Evolutionary conservation across 37 sponge, comb jelly and placozoan species (phyloP), one percentile per base, ranked within the genome.

Genomic region (Dysidea cf. avara): DNA sequence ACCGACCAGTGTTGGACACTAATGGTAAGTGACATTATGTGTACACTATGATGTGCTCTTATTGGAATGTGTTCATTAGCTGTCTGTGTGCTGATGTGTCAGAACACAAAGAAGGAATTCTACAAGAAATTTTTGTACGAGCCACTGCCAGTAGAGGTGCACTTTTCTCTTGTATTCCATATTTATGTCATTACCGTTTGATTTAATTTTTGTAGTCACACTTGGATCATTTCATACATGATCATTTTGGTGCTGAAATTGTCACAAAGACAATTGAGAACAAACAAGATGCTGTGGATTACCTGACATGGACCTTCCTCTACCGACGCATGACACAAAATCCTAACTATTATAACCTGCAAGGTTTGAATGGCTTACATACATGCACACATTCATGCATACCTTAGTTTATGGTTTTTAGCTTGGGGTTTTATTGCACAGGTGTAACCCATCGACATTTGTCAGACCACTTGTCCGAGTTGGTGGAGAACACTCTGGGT

Each of bases 211-310:
- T 25, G 26, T 56, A 94, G 93, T 98, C 99, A 35, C 96, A 95
- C 53, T 61, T 98, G 53, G 93, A 95, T 68, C 99, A 98, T 74
- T 95, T 86, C 73, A 78, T 98, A 29, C 96, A 98, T 51, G 99
- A 98, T 57, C 99, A 98, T 64, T 90, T 98, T 68, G 95, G 86
- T 76, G 99, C 99, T 17, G 99, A 98, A 78, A 82, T 95, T 21
- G 99, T 98, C 24, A 98, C 99, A 26, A 95, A 92, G 86, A 98
- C 96, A 1, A 80, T 98, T 3, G 96, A 95, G 74, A 98, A 95
- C 86, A 98, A 98, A 57, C 99, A 98, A 54, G 99, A 98, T 77
- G 99, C 99, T 13, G 99, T 98, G 40, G 99, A 98, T 74, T 98
- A 98, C 75, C 86, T 98, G 26, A 98, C 99, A 2, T 98, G 99